Base-by-base conservation (phyloP, 2,888 invertebrate species). In the Volucella zonaria region DNA sequence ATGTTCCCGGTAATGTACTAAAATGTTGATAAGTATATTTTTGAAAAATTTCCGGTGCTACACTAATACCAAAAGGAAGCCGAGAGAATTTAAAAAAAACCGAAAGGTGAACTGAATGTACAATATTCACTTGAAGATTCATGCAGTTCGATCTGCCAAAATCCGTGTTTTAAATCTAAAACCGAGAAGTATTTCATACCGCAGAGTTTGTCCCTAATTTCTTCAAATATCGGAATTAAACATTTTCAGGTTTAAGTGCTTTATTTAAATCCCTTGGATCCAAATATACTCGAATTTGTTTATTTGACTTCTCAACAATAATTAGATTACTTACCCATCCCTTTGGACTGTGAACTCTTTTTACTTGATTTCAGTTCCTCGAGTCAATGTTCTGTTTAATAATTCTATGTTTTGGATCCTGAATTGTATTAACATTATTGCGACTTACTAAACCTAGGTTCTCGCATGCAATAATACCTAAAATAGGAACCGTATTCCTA, bases 1-100 rank as follows among this genome's bases (percentile, higher is more conserved):
- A 12, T 74, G 90, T 88, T 82, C 82, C 87, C 9, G 81, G 68
- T 54, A 88, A 82, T 64, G 87, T 70, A 14, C 81, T 87, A 81
- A 88, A 89, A 54, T 82, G 78, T 70, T 87, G 68, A 43, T 77
- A 70, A 66, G 77, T 88, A 14, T 74, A 64, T 67, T 18, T 18
- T 18, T 18, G 18, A 18, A 18, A 18, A 18, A 1, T 18, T 18
- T 18, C 18, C 18, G 18, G 86, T 0, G 87, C 87, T 43, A 82
- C 87, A 14, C 83, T 87, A 38, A 88, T 82, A 1, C 88, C 88
- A 75, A 87, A 89, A 9, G 88, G 88, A 6, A 86, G 73, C 8
- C 81, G 45, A 45, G 52, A 43, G 47, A 82, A 81, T 85, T 23
- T 23, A 23, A 79, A 82, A n/a, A 58, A 58, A 64, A 52, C 18